Evolutionary conservation across 2,888 invertebrate genomes (phyloP).

Genomic region (Tetragnatha montana): DNA sequence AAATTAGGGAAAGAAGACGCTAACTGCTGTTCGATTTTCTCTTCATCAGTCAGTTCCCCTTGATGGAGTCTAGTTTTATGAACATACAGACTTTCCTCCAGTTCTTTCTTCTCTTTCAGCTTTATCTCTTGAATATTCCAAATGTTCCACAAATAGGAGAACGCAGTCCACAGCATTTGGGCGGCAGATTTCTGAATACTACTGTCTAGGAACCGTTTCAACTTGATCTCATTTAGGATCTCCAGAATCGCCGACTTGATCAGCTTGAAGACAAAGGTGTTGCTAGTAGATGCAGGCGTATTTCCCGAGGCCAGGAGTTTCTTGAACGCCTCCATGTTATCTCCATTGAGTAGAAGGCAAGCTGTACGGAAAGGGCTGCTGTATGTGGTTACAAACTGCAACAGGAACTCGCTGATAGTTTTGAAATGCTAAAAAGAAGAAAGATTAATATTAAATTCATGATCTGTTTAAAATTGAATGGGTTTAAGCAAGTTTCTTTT

Average conservation of each 20-base stretch:
- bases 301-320: conserved; percentile 20
- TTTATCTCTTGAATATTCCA: conserved; percentile 88
- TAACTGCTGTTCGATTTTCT: conserved; percentile 75
- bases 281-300: not conserved
- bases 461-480: no score
- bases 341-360: not conserved
- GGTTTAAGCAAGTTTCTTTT: no score
- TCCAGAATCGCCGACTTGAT: conserved; percentile 59
- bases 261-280: conserved; percentile 49
- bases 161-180: conserved; percentile 72
- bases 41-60: conserved; percentile 76
- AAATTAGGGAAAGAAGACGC: conserved; percentile 76
- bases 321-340: conserved; percentile 9
- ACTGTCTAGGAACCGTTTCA: not conserved
- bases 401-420: conserved; percentile 33
- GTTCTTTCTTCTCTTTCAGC: conserved; percentile 82
- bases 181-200: conserved; percentile 79
- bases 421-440: conserved; percentile 16
- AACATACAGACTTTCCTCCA: conserved; percentile 83
- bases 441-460: not conserved
- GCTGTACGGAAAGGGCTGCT: conserved; percentile 21
- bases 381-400: not conserved
- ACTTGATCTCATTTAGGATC: conserved; percentile 35
- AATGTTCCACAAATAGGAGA: conserved; percentile 74
- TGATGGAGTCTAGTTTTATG: conserved; percentile 75